Evolutionary conservation across 1,140 invertebrate genomes (phyloP), one percentile per base, ranked within the genome.

Genomic region (Neodiprion pinetum): DNA sequence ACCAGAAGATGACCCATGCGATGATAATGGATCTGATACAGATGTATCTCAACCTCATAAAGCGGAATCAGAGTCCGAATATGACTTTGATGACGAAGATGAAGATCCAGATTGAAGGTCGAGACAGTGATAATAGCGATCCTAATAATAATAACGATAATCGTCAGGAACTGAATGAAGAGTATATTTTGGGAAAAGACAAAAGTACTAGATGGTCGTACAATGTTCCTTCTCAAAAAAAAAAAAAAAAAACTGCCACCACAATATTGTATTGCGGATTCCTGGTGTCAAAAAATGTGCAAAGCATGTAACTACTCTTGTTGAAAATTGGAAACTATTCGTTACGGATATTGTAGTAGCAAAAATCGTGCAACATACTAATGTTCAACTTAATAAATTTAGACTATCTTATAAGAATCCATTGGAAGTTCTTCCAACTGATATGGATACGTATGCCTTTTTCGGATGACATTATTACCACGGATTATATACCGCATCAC

Each of bases 401-500:
- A 65, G 77, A 68, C 21, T 74, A 66, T 76, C 78, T 75, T 85
- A 80, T 73, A 72, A 71, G 70, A 78, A 81, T 48, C 78, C 83
- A 49, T 79, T 76, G 77, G 81, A 84, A 68, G 75, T 73, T 11
- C 79, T 78, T 75, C 65, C 73, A 28, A 90, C 86, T 67, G 85
- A 79, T 75, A 73, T 83, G 49, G 89, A 90, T 87, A 83, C 90
- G 72, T 89, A 87, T 85, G 87, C 86, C 72, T 76, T 90, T 49
- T 85, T 91, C 78, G 90, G 89, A 48, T 83, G 90, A 74, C 78
- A 90, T 67, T 90, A 90, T 79, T 80, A 89, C 49, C 83, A 85
- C 76, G 88, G 90, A 4, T 84, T 89, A 76, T 82, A 86, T 77
- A 85, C 88, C 74, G 81, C 86, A 47, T 86, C 82, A 72, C 85